phyloP scores from a whole-genome alignment of 2,888 invertebrate species.

The Cloeon dipterum region DNA sequence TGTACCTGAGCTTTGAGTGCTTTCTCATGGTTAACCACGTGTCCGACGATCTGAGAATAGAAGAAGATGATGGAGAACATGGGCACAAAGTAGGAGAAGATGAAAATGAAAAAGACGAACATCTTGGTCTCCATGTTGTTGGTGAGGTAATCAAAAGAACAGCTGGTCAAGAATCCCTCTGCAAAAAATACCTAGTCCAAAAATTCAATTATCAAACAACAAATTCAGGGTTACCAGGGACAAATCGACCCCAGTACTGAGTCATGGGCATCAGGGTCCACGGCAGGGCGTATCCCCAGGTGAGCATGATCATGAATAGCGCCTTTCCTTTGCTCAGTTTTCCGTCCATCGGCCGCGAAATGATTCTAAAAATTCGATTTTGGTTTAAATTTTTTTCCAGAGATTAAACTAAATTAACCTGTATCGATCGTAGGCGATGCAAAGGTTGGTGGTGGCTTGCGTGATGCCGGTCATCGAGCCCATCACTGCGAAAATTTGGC shows the following conservation, averaged over 20 bases:
- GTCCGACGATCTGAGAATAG: constrained; percentile 68
- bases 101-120: constrained; percentile 53
- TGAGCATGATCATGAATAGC: constrained; percentile 41
- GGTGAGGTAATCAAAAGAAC: constrained; percentile 60
- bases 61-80: constrained; percentile 56
- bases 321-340: constrained; percentile 62
- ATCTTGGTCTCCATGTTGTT: constrained; percentile 54
- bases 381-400: no score
- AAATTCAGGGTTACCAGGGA: constrained; percentile 39
- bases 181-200: constrained; percentile 15
- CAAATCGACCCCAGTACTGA: constrained; percentile 68
- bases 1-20: constrained; percentile 42
- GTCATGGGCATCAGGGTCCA: constrained; percentile 58
- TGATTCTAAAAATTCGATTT: constrained; percentile 36
- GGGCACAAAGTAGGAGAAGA: constrained; percentile 54
- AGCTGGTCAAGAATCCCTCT: constrained; percentile 76
- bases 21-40: constrained; percentile 69
- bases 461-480: constrained; percentile 63
- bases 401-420: constrained; percentile 20
- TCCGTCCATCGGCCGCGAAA: constrained; percentile 62
- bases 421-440: constrained; percentile 63
- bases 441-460: constrained; percentile 57
- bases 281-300: constrained; percentile 59
- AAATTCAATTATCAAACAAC: constrained; percentile 3
- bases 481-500: constrained; percentile 50